Base-by-base conservation (phyloP, 2,113 vertebrate genomes). In the Tachysurus fulvidraco region DNA sequence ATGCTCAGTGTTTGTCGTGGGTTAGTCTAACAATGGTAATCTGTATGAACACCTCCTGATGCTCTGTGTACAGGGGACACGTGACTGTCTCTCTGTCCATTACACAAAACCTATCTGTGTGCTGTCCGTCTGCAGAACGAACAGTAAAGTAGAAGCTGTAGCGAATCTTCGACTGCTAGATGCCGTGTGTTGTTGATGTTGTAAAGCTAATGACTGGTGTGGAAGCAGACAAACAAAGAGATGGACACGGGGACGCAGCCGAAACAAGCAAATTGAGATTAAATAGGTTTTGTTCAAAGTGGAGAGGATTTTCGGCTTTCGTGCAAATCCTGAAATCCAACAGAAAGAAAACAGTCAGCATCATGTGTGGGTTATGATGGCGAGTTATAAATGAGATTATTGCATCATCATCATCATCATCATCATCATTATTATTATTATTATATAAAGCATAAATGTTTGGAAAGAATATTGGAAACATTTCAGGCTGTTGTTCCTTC, bases 211-310 rank as follows among this genome's bases (percentile, higher is more conserved):
- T 36, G 65, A 36, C 4, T 36, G 65, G 14, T 36, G 28, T 36
- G 65, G 1, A 69, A 36, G 65, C 28, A 36, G 28, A 69, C 28
- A 17, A 14, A 69, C 65, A 69, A 28, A 17, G 65, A 36, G 28
- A 36, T 1, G 36, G 28, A 69, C 36, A 36, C 36, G 36, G 36
- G 50, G 62, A 83, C 83, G 81, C 86, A 88, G 64, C 77, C 19
- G 69, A 86, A 89, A 87, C 55, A 87, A 65, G n/a, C 57, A 67
- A 85, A 74, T 59, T 52, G 74, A 83, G 84, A 88, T 88, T 88
- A 88, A 74, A 89, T 81, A 87, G 79, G 64, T 83, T 83, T 67
- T 12, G 41, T 46, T n/a, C 28, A 84, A 79, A 79, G 78, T 88
- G 46, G 55, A 74, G 82, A 86, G 84, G 83, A 84, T 80, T 88